Conservation (phyloP, 2,113 vertebrate species). For the Xenopus laevis region DNA sequence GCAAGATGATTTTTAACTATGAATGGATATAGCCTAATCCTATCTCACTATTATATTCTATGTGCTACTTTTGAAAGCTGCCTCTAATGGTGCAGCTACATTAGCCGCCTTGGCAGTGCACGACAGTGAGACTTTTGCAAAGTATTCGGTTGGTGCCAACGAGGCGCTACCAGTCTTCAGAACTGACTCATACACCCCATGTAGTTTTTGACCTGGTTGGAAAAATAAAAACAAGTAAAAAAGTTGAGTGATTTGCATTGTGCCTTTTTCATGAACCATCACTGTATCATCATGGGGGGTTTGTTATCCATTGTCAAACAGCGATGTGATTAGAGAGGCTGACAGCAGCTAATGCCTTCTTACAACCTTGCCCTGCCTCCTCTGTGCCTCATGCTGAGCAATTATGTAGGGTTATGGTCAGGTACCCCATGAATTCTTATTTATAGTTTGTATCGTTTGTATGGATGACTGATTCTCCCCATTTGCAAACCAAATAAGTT, state of each 20-base stretch:
- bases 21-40: no score
- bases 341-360: constrained; percentile 40
- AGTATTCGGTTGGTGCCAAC: no score
- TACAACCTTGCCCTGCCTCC: constrained; percentile 32
- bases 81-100: no score
- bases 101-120: no score
- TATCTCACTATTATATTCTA: no score
- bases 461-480: not conserved
- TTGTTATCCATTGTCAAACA: constrained; percentile 30
- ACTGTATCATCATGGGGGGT: constrained; percentile 41
- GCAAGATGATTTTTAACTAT: no score
- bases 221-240: constrained; percentile 22
- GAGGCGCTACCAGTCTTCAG: constrained; percentile 16
- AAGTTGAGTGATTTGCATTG: constrained; percentile 31
- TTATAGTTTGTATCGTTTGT: constrained; percentile 20
- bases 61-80: no score
- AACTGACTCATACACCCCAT: constrained; percentile 18
- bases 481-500: constrained; percentile 15
- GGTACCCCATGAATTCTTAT: constrained; percentile 28
- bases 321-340: constrained; percentile 42
- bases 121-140: no score
- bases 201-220: constrained; percentile 27
- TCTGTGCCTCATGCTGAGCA: constrained; percentile 30
- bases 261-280: constrained; percentile 16
- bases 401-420: constrained; percentile 16